Evolutionary conservation across 2,797 vertebrate genomes (phyloP).

Genomic region (Holocentrus rufus): DNA sequence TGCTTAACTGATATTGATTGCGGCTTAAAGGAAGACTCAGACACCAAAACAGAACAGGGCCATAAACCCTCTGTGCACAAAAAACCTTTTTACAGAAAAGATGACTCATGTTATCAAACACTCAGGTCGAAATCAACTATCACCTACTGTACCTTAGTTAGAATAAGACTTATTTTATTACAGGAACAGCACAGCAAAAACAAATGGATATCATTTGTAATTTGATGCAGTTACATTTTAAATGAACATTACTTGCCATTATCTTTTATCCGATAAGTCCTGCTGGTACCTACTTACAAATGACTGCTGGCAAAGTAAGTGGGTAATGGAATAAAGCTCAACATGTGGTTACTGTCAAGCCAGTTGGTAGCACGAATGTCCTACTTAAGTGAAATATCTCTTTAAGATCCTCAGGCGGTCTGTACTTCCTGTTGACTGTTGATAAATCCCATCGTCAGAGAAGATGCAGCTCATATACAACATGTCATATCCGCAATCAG

Average conservation of each 20-base stretch:
- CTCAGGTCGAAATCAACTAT: background rate
- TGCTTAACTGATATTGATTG: slow-evolving; percentile 78
- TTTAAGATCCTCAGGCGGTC: background rate
- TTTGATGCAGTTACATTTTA: too few species aligned
- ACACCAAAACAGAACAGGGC: slow-evolving; percentile 66
- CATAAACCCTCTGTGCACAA: slow-evolving; percentile 41
- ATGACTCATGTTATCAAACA: slow-evolving; percentile 7
- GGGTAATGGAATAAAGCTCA: background rate
- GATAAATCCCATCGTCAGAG: background rate
- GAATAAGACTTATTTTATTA: too few species aligned
- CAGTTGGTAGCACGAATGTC: background rate
- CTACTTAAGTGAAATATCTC: background rate
- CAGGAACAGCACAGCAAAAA: too few species aligned
- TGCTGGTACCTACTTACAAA: too few species aligned
- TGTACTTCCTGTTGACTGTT: background rate
- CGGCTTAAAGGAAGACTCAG: slow-evolving; percentile 72
- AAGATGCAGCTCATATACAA: slow-evolving; percentile 4
- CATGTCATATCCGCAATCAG: slow-evolving; percentile 2
- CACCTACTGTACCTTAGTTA: too few species aligned
- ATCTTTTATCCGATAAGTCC: too few species aligned
- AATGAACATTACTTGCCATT: too few species aligned
- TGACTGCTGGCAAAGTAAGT: too few species aligned
- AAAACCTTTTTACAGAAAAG: slow-evolving; percentile 24
- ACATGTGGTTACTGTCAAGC: background rate
- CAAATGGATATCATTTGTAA: too few species aligned